These are phyloP conservation scores for Macrotus californicus DNA, from an alignment of 2,113 vertebrate genomes.

Conservation along the genomic window DNA sequence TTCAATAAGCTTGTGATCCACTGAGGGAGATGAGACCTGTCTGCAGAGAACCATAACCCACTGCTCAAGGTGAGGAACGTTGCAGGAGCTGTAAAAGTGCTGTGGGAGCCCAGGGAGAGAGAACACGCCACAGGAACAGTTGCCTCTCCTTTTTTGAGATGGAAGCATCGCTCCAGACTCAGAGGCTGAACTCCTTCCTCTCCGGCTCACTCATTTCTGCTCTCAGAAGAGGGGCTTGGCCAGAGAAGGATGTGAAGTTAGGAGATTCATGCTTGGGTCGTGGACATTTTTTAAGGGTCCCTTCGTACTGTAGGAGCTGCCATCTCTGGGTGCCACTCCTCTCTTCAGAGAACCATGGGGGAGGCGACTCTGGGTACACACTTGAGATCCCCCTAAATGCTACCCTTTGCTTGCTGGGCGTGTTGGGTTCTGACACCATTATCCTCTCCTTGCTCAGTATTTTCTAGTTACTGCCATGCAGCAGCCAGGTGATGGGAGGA, in stretches of 20 bases:
- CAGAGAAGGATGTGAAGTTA: neutral
- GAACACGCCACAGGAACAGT: fast-evolving
- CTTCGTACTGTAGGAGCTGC: neutral
- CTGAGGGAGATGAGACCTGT: neutral
- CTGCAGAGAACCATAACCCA: neutral
- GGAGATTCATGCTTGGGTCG: neutral
- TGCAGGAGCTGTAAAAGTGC: neutral
- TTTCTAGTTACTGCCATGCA: neutral
- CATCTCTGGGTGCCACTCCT: neutral
- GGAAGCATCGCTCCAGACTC: neutral
- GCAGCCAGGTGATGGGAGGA: neutral
- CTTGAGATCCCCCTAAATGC: neutral
- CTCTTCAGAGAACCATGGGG: neutral
- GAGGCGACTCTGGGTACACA: neutral
- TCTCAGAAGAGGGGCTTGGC: neutral
- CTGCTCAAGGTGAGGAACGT: neutral
- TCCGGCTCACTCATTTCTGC: neutral
- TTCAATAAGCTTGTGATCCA: neutral
- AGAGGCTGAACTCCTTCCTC: neutral
- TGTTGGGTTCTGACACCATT: neutral
- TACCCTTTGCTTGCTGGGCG: fast-evolving
- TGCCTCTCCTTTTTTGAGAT: neutral
- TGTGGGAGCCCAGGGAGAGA: neutral
- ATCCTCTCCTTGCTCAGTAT: neutral
- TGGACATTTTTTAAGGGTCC: neutral